Conservation (phyloP, 1,140 invertebrate genomes). For the Temnothorax nylanderi region DNA sequence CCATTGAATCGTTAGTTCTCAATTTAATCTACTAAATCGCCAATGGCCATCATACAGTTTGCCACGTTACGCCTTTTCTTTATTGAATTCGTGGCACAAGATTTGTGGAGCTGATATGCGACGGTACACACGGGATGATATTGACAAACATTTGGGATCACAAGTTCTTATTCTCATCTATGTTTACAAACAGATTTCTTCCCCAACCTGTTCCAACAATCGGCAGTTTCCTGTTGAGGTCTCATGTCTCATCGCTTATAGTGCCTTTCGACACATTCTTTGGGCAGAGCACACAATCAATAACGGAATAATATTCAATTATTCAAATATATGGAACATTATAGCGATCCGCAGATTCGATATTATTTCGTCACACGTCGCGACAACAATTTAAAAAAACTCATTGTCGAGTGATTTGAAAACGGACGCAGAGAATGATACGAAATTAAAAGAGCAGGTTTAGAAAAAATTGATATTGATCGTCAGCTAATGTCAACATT, state of each 20-base stretch:
- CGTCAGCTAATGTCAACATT: too few species aligned
- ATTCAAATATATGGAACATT: neutral
- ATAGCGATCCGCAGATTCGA: neutral
- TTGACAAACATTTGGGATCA: neutral
- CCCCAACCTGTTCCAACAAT: neutral
- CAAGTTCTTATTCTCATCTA: neutral
- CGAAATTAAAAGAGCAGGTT: neutral
- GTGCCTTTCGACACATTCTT: neutral
- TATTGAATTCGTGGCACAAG: neutral
- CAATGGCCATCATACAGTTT: neutral
- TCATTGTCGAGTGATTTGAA: neutral
- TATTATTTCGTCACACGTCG: neutral
- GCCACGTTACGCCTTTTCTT: neutral
- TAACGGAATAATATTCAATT: neutral
- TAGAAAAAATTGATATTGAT: neutral
- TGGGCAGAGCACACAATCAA: neutral
- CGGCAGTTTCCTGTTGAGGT: too few species aligned
- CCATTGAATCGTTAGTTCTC: neutral
- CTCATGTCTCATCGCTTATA: neutral
- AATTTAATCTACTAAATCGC: neutral
- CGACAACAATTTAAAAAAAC: neutral
- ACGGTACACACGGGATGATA: too few species aligned
- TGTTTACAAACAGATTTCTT: slow-evolving; percentile 20
- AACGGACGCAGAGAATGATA: too few species aligned
- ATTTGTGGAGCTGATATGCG: neutral